These are phyloP conservation scores for Archaeoteleia sp. DNA, from an alignment of 2,888 invertebrate species.

Conservation along the genomic window DNA sequence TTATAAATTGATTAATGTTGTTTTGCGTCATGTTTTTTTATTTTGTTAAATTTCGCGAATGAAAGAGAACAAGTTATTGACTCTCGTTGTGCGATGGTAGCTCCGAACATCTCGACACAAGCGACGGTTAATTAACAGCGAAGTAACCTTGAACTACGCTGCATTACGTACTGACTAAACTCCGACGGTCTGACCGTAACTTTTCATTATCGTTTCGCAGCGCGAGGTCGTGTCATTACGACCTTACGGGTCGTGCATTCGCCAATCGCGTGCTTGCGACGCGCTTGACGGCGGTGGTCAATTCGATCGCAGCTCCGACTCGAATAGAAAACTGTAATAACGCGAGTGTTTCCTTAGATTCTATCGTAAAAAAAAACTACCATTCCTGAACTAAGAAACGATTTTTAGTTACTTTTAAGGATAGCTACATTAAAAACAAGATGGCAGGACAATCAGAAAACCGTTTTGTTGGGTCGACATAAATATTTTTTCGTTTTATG, in stretches of 20 bases:
- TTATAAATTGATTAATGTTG: too few species aligned
- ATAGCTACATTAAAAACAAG: too few species aligned
- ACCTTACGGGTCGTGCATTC: constrained; percentile 46
- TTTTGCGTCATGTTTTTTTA: too few species aligned
- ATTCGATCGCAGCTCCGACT: constrained; percentile 31
- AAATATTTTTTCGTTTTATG: too few species aligned
- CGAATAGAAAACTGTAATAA: constrained; percentile 42
- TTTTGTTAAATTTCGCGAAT: too few species aligned
- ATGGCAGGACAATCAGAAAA: too few species aligned
- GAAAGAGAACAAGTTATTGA: too few species aligned
- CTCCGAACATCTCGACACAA: constrained; percentile 21
- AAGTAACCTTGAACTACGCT: constrained; percentile 49
- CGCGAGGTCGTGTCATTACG: constrained; percentile 48
- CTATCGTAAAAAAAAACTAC: constrained; percentile 14
- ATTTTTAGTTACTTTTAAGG: too few species aligned
- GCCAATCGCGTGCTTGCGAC: constrained; percentile 48
- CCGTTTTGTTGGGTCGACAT: too few species aligned
- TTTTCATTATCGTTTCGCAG: constrained; percentile 53
- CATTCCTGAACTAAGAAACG: neutral
- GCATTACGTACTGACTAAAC: constrained; percentile 42
- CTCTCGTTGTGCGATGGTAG: too few species aligned
- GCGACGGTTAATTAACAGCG: constrained; percentile 41
- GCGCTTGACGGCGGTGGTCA: constrained; percentile 35
- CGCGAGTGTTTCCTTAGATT: constrained; percentile 29
- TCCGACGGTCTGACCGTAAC: constrained; percentile 43